These are phyloP conservation scores for Perca flavescens DNA, from an alignment of 2,113 vertebrate species.

Conservation along the genomic window DNA sequence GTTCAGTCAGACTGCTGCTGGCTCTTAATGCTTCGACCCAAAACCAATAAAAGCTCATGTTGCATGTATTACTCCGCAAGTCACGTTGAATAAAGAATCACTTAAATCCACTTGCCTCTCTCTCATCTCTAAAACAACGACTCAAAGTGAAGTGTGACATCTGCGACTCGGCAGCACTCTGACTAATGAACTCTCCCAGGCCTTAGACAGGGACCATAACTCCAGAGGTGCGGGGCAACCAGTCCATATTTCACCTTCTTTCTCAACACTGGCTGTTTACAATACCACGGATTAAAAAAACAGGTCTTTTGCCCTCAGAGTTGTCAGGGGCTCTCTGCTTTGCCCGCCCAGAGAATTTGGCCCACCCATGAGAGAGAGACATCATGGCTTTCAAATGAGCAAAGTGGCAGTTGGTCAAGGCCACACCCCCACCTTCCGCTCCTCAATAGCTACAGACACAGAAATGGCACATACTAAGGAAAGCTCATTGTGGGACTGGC, in stretches of 20 bases:
- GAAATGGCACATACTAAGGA: no score
- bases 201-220: conserved; percentile 4
- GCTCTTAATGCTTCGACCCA: background rate
- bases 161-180: conserved; percentile 54
- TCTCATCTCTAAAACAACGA: background rate
- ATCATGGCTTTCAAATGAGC: no score
- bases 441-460: no score
- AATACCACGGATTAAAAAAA: background rate
- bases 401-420: no score
- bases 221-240: background rate
- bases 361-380: no score
- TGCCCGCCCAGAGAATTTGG: no score
- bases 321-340: background rate
- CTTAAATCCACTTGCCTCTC: background rate
- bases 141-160: background rate
- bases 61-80: background rate
- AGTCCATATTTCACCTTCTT: background rate
- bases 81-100: background rate
- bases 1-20: no score
- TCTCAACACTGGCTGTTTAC: background rate
- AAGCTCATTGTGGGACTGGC: no score
- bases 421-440: no score
- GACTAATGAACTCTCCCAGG: conserved; percentile 21
- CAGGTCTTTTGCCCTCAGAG: background rate
- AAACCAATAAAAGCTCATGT: background rate